A percentile compares a stretch with the other conserved stretches of the same genome.
phyloP scores from a whole-genome alignment of 1,140 invertebrate genomes.

The Zaprionus gabonicus region DNA sequence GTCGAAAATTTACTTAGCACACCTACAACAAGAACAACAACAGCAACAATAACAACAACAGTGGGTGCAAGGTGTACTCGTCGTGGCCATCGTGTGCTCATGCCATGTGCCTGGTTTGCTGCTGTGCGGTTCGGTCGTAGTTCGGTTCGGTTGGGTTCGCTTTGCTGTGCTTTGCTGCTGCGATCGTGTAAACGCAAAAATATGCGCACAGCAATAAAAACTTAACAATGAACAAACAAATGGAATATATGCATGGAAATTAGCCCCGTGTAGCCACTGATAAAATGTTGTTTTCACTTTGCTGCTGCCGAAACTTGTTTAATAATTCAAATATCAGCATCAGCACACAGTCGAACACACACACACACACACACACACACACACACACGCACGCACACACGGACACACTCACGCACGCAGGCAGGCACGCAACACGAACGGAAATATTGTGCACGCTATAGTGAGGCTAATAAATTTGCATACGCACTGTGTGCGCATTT shows the following conservation, averaged over 20 bases:
- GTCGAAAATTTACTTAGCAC: conserved; percentile 43
- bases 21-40: conserved; percentile 5
- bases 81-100: conserved; percentile 7
- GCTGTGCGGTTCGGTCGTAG: not conserved
- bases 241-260: conserved; percentile 71
- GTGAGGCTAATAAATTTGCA: conserved; percentile 53
- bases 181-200: conserved; percentile 77
- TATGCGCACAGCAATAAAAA: conserved; percentile 72
- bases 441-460: conserved; percentile 1
- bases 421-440: not conserved
- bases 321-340: conserved; percentile 71
- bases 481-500: conserved; percentile 45
- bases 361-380: conserved; percentile 10
- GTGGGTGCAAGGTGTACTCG: conserved; percentile 24
- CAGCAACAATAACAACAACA: conserved; percentile 18
- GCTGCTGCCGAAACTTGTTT: conserved; percentile 68
- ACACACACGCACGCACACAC: conserved; percentile 9
- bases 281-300: conserved; percentile 72
- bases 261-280: conserved; percentile 65
- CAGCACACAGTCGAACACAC: conserved; percentile 27
- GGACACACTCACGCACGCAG: not conserved
- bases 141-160: not conserved
- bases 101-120: conserved; percentile 23
- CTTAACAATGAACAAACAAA: conserved; percentile 76
- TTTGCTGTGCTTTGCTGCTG: not conserved